Conservation (phyloP, 2,113 vertebrate genomes). For the Solenodon paradoxus region DNA sequence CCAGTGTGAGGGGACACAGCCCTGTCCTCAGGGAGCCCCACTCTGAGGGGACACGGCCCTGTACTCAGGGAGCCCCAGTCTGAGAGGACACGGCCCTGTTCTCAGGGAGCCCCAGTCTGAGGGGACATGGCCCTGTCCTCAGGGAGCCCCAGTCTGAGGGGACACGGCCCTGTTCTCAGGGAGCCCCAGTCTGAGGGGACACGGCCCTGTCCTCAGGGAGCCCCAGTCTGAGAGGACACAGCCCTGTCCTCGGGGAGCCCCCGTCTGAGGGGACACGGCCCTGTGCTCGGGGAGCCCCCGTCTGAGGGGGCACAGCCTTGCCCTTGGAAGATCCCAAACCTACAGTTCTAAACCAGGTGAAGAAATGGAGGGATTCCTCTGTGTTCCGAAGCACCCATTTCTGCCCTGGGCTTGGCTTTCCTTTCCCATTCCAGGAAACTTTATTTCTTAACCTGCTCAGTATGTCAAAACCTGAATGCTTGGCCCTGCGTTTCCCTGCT, state of each 20-base stretch:
- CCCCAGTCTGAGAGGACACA: background rate
- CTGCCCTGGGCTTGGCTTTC: background rate
- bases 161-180: background rate
- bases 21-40: too few relatives aligned
- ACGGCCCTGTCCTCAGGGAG: background rate
- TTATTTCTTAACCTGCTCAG: background rate
- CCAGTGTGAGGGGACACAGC: background rate
- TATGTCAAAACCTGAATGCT: background rate
- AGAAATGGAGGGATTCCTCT: background rate
- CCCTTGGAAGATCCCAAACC: background rate
- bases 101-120: background rate
- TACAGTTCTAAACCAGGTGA: background rate
- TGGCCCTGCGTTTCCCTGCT: background rate
- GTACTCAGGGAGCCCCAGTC: background rate
- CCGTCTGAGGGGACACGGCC: background rate
- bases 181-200: background rate
- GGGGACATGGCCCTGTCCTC: background rate
- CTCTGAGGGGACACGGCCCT: background rate
- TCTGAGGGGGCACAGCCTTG: background rate
- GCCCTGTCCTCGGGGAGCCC: background rate
- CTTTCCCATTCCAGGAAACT: background rate
- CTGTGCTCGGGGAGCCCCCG: too few relatives aligned
- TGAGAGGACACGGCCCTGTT: background rate
- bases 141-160: background rate
- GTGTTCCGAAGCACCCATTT: slow-evolving; percentile 18